Base-by-base conservation (phyloP, 1,140 invertebrate species). In the Ruditapes philippinarum region DNA sequence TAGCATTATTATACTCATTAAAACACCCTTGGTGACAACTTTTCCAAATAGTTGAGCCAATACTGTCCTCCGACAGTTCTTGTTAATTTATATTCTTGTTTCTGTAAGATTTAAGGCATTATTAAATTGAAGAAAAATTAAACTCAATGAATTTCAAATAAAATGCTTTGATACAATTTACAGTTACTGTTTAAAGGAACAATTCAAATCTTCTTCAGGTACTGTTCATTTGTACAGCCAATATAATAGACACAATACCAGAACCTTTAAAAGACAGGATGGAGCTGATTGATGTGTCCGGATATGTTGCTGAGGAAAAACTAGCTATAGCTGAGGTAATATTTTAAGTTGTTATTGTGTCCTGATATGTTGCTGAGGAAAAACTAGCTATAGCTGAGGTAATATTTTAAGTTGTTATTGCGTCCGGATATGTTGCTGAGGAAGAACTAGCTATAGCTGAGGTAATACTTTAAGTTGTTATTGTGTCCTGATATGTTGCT, bases 221-320 rank as follows among this genome's bases (percentile, higher is more conserved):
- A 19, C 96, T 99, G 2, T 99, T 99, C 95, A 99, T 99, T 91
- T 99, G 99, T 95, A 99, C 99, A 0, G 99, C 99, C 19, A 99
- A 99, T 96, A 97, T 99, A 0, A 97, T 98, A 1, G 98, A 99
- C 76, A 99, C 98, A 0, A 99, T 99, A 94, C 99, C 99, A 0
- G 99, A 99, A 93, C 98, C 99, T 0, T 95, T 99, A 0, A 96
- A 98, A 89, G 99, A 99, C 96, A 97, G 99, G 91, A 99, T 99
- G 99, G 99, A 99, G 96, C 98, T 99, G 96, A 99, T 99, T 90
- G 99, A 99, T 95, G 99, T 99, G 96, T 99, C 99, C 0, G 99
- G 99, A 62, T 99, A 99, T 96, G 98, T 99, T 0, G 98, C 99
- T 0, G 99, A 99, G 95, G 99, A 99, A 95, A 99, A 99, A 96